phyloP scores from a whole-genome alignment of 1,140 invertebrate genomes.

The Pygmarrhopalites habei region DNA sequence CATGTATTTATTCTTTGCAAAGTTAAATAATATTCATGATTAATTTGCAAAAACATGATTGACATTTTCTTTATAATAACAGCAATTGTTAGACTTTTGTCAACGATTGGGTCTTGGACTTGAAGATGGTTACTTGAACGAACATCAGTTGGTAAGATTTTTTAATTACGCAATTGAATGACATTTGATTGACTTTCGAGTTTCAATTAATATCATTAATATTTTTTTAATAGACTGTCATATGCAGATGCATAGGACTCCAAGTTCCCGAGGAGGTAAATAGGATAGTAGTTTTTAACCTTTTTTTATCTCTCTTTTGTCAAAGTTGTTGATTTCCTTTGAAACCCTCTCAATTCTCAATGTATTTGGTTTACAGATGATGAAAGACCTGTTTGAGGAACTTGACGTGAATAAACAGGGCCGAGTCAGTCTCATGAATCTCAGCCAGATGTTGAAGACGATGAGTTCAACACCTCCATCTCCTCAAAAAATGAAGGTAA shows the following conservation, averaged over 20 bases:
- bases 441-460: constrained; percentile 45
- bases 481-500: too few species aligned
- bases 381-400: constrained; percentile 59
- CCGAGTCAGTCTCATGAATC: constrained; percentile 57
- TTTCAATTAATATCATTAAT: too few species aligned
- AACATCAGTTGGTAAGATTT: constrained; percentile 55
- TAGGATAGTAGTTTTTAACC: neutral
- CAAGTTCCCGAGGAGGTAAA: constrained; percentile 52
- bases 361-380: constrained; percentile 43
- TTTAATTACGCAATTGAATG: too few species aligned
- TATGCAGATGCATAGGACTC: constrained; percentile 59
- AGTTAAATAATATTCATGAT: too few species aligned
- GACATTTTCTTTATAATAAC: too few species aligned
- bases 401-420: constrained; percentile 58
- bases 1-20: too few species aligned
- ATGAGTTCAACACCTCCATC: constrained; percentile 14
- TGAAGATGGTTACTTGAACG: constrained; percentile 53
- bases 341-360: neutral
- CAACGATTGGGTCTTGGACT: constrained; percentile 54
- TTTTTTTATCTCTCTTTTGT: neutral
- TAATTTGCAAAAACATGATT: too few species aligned
- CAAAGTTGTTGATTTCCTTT: neutral
- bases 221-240: too few species aligned
- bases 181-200: too few species aligned
- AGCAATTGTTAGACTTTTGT: constrained; percentile 53